Evolutionary conservation across 2,888 invertebrate genomes (phyloP), one percentile per base, ranked within the genome.

Genomic region (Gari tellinella): DNA sequence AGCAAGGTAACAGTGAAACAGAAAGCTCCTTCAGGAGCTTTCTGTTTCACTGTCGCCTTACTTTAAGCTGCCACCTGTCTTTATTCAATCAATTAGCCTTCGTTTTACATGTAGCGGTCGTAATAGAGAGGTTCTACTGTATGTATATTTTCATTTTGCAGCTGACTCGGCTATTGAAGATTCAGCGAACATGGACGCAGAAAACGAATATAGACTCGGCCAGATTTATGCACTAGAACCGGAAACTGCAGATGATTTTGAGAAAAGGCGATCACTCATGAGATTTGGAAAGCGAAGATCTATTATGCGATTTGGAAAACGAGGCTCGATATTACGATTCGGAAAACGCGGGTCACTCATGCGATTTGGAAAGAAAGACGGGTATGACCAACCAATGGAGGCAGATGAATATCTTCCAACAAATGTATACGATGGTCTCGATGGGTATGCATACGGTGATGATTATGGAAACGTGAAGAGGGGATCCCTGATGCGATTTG

Each of bases 291-390:
- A 78, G 55, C 62, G 77, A 25, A 19, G 69, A 10, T 77, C 77
- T 12, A 45, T 73, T 10, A 66, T 78, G 56, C 53, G 77, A 15
- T 78, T 78, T 41, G 77, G 77, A 15, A 78, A 78, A 49, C 65
- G 77, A 19, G 72, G 77, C 41, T 65, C 65, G 21, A 56, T 78
- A 1, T 37, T 78, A 26, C 21, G 77, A 40, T 78, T 78, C 40
- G 77, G 77, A 5, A 78, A 78, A 38, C 64, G 77, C 5, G 53
- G 62, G 4, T 72, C 69, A 7, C 26, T 63, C 5, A 69, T 69
- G 68, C 23, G 68, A 37, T 69, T 69, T 41, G 68, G 68, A 43
- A 69, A 69, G 52, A 45, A 49, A 48, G 40, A 41, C 17, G 51
- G 43, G 5, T 55, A 49, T 23, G 65, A 48, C 15, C 65, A 65